Evolutionary conservation across 2,888 invertebrate species (phyloP).

Genomic region (Aleiodes leptofemur): DNA sequence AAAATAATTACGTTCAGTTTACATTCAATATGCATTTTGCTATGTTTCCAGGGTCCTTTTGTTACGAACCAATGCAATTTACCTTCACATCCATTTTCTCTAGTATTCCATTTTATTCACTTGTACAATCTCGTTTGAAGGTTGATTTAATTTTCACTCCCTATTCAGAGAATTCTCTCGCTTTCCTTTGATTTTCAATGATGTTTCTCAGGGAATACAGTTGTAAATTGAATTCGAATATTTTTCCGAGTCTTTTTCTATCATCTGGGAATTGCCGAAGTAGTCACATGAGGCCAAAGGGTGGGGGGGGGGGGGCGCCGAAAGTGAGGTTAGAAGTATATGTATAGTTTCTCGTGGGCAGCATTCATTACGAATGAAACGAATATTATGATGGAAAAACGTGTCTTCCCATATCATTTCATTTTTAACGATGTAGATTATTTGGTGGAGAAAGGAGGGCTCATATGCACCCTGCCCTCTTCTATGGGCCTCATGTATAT

Average conservation of each 20-base stretch:
- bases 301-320: too few species aligned
- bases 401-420: slow-evolving; percentile 5
- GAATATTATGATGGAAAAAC: background rate
- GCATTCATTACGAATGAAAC: background rate
- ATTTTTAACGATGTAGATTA: slow-evolving; percentile 6
- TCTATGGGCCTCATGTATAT: slow-evolving; percentile 66
- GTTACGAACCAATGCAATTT: slow-evolving; percentile 24
- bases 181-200: slow-evolving; percentile 47
- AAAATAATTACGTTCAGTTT: slow-evolving; percentile 29
- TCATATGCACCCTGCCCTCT: slow-evolving; percentile 48
- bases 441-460: background rate
- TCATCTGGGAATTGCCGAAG: too few species aligned
- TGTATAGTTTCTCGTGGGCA: too few species aligned
- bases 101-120: slow-evolving; percentile 23
- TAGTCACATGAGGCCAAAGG: too few species aligned
- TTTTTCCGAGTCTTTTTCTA: background rate
- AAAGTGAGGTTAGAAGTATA: too few species aligned
- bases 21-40: slow-evolving; percentile 24
- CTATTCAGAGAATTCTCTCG: slow-evolving; percentile 18
- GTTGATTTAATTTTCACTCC: slow-evolving; percentile 46
- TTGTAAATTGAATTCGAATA: slow-evolving; percentile 43
- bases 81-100: slow-evolving; percentile 14
- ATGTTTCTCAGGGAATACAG: slow-evolving; percentile 38
- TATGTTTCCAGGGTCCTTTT: slow-evolving; percentile 17
- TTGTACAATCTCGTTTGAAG: slow-evolving; percentile 30